Evolutionary conservation across 2,888 invertebrate genomes (phyloP), one percentile per base, ranked within the genome.

Genomic region (Notocelia uddmanniana): DNA sequence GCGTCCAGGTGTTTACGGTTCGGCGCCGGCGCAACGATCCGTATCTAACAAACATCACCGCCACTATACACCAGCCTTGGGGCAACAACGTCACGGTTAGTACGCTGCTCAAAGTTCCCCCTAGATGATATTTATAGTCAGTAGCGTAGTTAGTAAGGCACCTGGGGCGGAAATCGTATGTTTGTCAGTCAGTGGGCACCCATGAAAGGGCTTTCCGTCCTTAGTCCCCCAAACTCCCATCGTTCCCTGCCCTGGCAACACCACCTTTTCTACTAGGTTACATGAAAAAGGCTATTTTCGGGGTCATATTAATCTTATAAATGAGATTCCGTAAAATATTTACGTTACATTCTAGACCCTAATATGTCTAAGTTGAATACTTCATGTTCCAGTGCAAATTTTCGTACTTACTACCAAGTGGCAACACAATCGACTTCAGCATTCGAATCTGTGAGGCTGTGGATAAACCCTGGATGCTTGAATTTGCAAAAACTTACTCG

Each of bases 81-180:
- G 55, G 55, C 45, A 74, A 74, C 55, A 74, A 74, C 37, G 58
- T 71, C n/a, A 74, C 71, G 34, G 74, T 74, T 8, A 19, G 74
- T 66, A 19, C 19, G 6, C 37, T 37, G 11, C 13, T 37, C 1
- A 37, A 37, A 31, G 31, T 6, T 31, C 31, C 31, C 31, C 9
- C 0, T 3, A 31, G 31, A 31, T 1, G 3, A 0, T 9, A 9
- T 9, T 3, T 9, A 3, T 5, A 9, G 31, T 9, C 31, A 1
- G 31, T 5, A 9, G 31, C 8, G 8, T 31, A 6, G 31, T 31
- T 31, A n/a, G n/a, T 31, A 31, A 9, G 31, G 3, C 5, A 31
- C 6, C n/a, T n/a, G n/a, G n/a, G n/a, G n/a, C n/a, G n/a, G n/a
- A n/a, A n/a, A n/a, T n/a, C n/a, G n/a, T n/a, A n/a, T n/a, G n/a